Evolutionary conservation across 2,113 vertebrate species (phyloP), one percentile per base, ranked within the genome.

Genomic region (Callocephalon fimbriatum): DNA sequence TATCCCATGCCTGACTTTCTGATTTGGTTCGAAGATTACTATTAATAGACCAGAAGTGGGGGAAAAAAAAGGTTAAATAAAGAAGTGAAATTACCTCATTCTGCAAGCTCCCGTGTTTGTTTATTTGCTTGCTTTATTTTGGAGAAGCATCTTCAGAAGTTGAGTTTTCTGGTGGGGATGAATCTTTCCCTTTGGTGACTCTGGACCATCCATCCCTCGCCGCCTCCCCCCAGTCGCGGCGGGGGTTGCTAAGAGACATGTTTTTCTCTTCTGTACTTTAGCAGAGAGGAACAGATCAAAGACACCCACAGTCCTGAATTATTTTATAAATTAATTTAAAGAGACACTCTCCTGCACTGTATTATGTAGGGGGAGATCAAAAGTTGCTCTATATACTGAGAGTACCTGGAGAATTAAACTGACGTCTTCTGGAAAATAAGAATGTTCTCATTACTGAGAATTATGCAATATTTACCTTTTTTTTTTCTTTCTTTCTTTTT

Each of bases 191-290:
- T 95, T 87, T 68, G 94, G 96, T 96, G 87, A 88, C 91, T 96
- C 87, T 96, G 97, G 96, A 96, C 97, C 94, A 94, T 97, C 97
- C 96, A 86, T 79, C 80, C 72, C 61, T 92, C 27, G 56, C 75
- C 2, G 6, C 77, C 68, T 65, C 58, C 83, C 63, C 42, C 61
- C 71, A 10, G 67, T 91, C 85, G 86, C 9, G 13, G 97, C 84
- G 81, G 3, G 58, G 83, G 97, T 98, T 98, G 98, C 98, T 97
- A 98, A 97, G 98, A 97, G 97, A 98, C 97, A 78, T 97, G 95
- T 95, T 97, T 93, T 95, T 95, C 96, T 97, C 96, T 93, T 97
- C 96, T 94, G 67, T 92, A 93, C 72, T 78, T 74, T 80, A 81
- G 83, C 82, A 94, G 88, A 95, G 96, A 98, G 94, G 93, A 96